Evolutionary conservation across 2,113 vertebrate genomes (phyloP), one percentile per base, ranked within the genome.

Genomic region (Amazona guildingii): DNA sequence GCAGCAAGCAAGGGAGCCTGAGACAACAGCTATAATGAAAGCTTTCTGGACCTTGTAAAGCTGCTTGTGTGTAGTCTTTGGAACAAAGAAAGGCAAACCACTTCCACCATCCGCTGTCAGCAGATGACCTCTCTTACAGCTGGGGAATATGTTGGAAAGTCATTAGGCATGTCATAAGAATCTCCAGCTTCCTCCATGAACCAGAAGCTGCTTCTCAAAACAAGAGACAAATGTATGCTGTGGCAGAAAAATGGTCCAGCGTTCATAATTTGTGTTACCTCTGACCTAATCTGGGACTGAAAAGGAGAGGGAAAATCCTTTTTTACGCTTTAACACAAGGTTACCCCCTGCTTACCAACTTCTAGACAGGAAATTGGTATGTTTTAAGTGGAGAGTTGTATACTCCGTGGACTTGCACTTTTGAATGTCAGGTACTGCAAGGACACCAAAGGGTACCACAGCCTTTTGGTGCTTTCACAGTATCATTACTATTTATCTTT

Each of bases 211-310:
- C 43, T 59, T 78, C 33, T 87, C 46, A 78, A 70, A 82, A 41
- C 3, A 29, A 35, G 13, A 61, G 17, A 44, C 27, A 49, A n/a
- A 54, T 0, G 0, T 18, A 2, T 9, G 7, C 15, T 52, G n/a
- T 35, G 46, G 62, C 73, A 93, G 31, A 48, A 68, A 33, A 93
- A 28, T 1, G 4, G 35, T 29, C 8, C 39, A 1, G 4, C 9
- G 24, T 33, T 90, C 9, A 3, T 6, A 43, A 14, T 23, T 11
- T 57, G 25, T 44, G 17, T 48, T 57, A 84, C 31, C 51, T 73
- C 37, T 54, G 33, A 52, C 23, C 21, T 81, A 17, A 55, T 8
- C 9, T 20, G 33, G 44, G 39, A 63, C 33, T 43, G 17, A 43
- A 6, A 91, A 35, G 14, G 8, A 25, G 31, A 16, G 43, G 18